Percentiles rank a stretch among this genome's conserved stretches.
phyloP scores from a whole-genome alignment of 2,888 invertebrate genomes.

The Hypomecis atomaria region DNA sequence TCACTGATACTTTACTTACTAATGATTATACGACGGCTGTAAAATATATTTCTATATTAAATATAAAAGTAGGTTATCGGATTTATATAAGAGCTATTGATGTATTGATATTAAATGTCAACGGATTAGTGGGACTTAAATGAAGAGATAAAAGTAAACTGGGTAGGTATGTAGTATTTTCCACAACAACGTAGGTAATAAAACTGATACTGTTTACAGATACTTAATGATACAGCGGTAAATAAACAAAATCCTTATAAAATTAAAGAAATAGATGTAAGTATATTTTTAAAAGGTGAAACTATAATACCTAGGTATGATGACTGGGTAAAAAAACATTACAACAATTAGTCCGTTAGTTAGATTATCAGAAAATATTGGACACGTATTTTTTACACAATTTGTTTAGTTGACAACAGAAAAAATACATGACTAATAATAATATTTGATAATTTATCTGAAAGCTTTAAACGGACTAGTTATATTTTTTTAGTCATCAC shows the following conservation, averaged over 20 bases:
- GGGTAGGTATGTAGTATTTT: neutral
- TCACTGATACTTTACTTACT: neutral
- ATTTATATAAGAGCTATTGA: conserved; percentile 8
- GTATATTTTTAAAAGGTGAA: too few species aligned
- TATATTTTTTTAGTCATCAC: too few species aligned
- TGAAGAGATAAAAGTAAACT: conserved; percentile 18
- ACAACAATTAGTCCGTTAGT: too few species aligned
- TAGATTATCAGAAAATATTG: too few species aligned
- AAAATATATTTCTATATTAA: conserved; percentile 1
- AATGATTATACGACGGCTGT: neutral
- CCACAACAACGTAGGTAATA: conserved; percentile 7
- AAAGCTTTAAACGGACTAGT: too few species aligned
- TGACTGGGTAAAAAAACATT: too few species aligned
- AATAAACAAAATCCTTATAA: neutral
- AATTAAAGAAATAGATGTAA: too few species aligned
- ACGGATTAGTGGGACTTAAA: conserved; percentile 18
- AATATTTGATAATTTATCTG: too few species aligned
- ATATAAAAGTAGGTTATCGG: conserved; percentile 9
- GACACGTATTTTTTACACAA: too few species aligned
- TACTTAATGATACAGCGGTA: neutral
- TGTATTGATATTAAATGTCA: conserved; percentile 13
- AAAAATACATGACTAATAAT: too few species aligned
- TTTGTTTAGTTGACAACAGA: too few species aligned
- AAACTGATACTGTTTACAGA: conserved; percentile 5
- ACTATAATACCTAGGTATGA: too few species aligned